phyloP scores from a whole-genome alignment of 2,113 vertebrate species.

The Grantiella picta region DNA sequence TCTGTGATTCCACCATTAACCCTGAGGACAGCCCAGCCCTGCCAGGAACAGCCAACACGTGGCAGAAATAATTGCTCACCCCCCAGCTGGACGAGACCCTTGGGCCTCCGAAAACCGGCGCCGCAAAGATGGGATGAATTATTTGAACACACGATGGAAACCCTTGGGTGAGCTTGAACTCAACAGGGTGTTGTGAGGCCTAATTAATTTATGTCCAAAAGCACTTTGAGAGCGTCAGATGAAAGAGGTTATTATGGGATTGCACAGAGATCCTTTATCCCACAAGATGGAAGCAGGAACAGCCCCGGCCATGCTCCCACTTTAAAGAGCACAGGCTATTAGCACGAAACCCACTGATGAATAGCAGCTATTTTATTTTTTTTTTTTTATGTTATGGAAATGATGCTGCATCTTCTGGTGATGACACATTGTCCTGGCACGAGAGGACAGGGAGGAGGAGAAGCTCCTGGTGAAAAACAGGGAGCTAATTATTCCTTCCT shows the following conservation, averaged over 20 bases:
- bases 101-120: fast-evolving
- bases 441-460: background rate
- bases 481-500: background rate
- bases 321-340: background rate
- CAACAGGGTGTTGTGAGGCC: background rate
- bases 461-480: background rate
- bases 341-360: background rate
- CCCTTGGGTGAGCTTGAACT: background rate
- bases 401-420: background rate
- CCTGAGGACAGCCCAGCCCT: background rate
- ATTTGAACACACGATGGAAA: background rate
- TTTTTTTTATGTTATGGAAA: conserved; percentile 3
- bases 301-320: background rate
- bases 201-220: conserved; percentile 51
- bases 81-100: background rate
- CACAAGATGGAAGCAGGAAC: background rate
- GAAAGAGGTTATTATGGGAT: background rate
- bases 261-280: conserved; percentile 20
- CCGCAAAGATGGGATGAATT: background rate
- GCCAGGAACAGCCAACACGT: background rate
- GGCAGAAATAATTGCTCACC: background rate
- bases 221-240: background rate
- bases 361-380: background rate
- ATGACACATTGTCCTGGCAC: conserved; percentile 9
- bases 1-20: background rate